Evolutionary conservation across 2,888 invertebrate species (phyloP), one percentile per base, ranked within the genome.

Genomic region (Synanthedon myopaeformis): DNA sequence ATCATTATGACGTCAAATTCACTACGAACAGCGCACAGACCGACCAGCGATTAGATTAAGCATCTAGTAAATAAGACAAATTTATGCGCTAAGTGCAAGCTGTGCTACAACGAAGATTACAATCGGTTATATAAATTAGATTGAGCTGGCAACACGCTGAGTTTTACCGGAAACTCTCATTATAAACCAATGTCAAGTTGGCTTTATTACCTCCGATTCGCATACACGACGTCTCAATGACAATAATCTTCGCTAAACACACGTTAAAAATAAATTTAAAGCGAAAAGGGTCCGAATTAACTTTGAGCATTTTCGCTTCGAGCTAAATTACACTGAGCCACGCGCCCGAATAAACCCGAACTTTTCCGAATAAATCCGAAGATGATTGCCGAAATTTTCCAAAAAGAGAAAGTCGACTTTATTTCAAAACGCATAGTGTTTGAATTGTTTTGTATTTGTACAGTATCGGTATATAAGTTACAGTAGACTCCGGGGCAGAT

Each of bases 271-370:
- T 59, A 62, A 63, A 65, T 61, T 56, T 52, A 53, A 54, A 51
- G 55, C 52, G 57, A 70, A 69, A 70, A 70, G 61, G 67, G 63
- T 60, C 56, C 56, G 62, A 64, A 61, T 66, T 63, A 62, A 65
- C 58, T 61, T 66, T 62, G 62, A 65, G 59, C 61, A 66, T 65
- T 72, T 66, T 67, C 55, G 48, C 76, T 70, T 66, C 55, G 57
- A 68, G 73, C 70, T 56, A 62, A 59, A 57, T 57, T 67, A 56
- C 55, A 52, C 61, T 64, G 59, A 10, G 74, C 71, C 82, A 78
- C 79, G 80, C 78, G 74, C 55, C 71, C 79, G 79, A 74, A 70
- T 61, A 64, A 58, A 58, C 52, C 58, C 82, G 82, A 79, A 58
- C 17, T 54, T 53, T 53, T 41, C 65, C 82, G 82, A 77, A 69